These are phyloP conservation scores for Gobio occitaniae DNA, from an alignment of 2,797 vertebrate genomes.

Conservation along the genomic window DNA sequence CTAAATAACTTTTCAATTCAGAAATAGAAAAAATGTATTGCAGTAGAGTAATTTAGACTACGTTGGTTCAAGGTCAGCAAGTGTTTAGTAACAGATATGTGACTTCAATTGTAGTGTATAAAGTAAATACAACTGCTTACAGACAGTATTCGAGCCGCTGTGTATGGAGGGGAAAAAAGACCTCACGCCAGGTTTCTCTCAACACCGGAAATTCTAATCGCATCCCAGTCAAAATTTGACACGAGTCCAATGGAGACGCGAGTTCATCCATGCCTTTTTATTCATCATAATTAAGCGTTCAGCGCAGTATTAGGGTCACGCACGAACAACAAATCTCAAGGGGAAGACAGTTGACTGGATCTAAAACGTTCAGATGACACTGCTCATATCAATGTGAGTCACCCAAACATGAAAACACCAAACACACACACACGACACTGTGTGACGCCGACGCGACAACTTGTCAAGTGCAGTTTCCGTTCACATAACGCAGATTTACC, in stretches of 20 bases:
- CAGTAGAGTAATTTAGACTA: no score
- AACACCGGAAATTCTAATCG: not conserved
- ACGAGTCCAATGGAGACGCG: not conserved
- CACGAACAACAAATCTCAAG: not conserved
- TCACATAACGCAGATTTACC: not conserved
- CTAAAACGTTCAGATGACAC: not conserved
- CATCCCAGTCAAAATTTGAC: not conserved
- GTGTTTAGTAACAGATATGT: no score
- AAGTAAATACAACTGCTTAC: no score
- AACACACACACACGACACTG: not conserved
- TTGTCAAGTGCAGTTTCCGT: not conserved
- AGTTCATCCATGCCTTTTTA: not conserved
- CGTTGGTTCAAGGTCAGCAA: no score
- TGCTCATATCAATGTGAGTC: not conserved
- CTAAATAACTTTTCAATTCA: no score
- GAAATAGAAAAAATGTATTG: no score
- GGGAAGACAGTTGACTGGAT: not conserved
- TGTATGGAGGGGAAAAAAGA: no score
- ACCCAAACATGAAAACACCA: not conserved
- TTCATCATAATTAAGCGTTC: no score
- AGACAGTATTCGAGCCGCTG: no score
- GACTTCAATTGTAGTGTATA: no score
- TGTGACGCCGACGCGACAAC: not conserved
- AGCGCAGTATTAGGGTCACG: not conserved
- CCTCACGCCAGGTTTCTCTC: not conserved